These are phyloP conservation scores for Cybosia mesomella DNA, from an alignment of 2,888 invertebrate genomes.

Conservation along the genomic window DNA sequence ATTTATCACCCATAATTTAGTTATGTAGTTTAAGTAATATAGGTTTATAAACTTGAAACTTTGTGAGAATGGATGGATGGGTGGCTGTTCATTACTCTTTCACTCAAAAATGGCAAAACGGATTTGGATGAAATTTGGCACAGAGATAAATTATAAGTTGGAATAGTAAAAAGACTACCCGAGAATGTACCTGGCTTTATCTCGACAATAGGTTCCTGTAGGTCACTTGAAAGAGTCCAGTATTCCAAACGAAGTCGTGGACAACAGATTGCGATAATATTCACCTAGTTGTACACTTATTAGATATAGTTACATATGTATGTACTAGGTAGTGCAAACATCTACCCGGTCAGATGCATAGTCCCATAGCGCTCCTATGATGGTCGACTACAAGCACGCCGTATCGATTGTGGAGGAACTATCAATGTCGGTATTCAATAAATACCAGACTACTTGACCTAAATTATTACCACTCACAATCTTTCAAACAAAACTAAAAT, in stretches of 20 bases:
- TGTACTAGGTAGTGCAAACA: too few relatives aligned
- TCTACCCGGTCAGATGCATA: too few relatives aligned
- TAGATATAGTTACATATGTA: too few relatives aligned
- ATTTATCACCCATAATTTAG: neutral
- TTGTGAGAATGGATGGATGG: neutral
- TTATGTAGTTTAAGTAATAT: neutral
- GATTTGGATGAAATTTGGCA: neutral
- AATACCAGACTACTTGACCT: neutral
- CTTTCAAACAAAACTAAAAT: neutral
- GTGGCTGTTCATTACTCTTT: too few relatives aligned
- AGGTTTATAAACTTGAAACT: neutral
- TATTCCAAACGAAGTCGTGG: too few relatives aligned
- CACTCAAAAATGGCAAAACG: neutral
- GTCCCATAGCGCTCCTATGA: too few relatives aligned
- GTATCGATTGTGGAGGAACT: neutral
- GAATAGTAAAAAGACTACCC: neutral
- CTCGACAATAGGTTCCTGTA: too few relatives aligned
- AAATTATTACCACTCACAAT: neutral
- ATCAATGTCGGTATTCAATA: neutral
- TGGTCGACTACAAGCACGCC: neutral
- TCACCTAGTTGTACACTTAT: too few relatives aligned
- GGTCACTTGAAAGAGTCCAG: too few relatives aligned
- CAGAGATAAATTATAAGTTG: neutral
- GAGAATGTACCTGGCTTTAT: neutral
- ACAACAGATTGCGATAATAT: too few relatives aligned